Evolutionary conservation across 2,113 vertebrate species (phyloP).

Genomic region (Zootoca vivipara): DNA sequence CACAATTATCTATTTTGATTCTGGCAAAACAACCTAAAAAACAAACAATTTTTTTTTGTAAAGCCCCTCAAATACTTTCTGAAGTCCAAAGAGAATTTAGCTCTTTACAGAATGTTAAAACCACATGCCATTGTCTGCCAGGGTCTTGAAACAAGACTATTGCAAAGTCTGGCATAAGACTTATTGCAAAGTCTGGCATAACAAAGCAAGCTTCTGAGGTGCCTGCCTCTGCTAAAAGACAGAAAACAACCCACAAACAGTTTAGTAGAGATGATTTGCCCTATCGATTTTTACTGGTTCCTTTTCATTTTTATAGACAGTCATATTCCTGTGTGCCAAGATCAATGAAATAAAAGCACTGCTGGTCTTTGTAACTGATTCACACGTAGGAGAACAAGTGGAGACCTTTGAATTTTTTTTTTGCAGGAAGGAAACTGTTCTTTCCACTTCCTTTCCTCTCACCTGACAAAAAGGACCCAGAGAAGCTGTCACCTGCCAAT

Average conservation of each 20-base stretch:
- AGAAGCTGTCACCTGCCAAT: neutral
- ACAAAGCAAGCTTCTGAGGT: neutral
- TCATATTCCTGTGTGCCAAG: conserved; percentile 5
- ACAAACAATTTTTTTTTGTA: neutral
- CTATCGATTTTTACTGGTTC: conserved; percentile 11
- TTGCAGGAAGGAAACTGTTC: neutral
- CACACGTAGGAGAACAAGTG: neutral
- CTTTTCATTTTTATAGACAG: neutral
- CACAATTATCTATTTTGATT: conserved; percentile 1
- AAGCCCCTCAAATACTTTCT: neutral
- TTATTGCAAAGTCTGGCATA: neutral
- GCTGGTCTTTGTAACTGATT: neutral
- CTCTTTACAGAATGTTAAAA: neutral
- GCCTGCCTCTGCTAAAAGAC: neutral
- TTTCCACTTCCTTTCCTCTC: neutral
- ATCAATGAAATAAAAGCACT: neutral
- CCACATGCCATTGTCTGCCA: neutral
- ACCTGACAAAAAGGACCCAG: neutral
- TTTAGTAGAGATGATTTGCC: conserved; percentile 1
- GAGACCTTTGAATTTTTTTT: neutral
- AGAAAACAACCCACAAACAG: neutral
- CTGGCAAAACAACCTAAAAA: conserved; percentile 18
- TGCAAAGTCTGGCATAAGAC: conserved; percentile 8
- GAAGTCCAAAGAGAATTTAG: neutral
- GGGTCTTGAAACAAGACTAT: neutral